A percentile compares a stretch with the other conserved stretches of the same genome.
These are phyloP conservation scores for Diachrysia chrysitis DNA, from an alignment of 2,888 invertebrate species.

Conservation along the genomic window DNA sequence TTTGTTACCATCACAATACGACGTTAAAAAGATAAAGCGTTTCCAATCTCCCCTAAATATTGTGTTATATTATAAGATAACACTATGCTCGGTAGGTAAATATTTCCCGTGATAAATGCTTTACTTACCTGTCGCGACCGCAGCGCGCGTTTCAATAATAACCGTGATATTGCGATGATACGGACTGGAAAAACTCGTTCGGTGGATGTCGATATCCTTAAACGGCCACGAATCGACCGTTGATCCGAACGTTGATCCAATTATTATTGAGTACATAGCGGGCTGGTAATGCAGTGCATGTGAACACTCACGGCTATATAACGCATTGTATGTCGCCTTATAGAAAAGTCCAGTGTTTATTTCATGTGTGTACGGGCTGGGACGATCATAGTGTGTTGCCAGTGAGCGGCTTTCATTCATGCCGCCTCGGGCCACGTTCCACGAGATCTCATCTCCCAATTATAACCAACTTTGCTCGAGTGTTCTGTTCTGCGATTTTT, in stretches of 20 bases:
- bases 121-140: constrained; percentile 87
- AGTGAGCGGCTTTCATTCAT: constrained; percentile 88
- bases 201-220: constrained; percentile 88
- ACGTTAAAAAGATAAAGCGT: constrained; percentile 63
- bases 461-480: constrained; percentile 78
- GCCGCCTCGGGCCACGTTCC: constrained; percentile 87
- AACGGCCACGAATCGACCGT: constrained; percentile 72
- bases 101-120: constrained; percentile 86
- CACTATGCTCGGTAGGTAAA: constrained; percentile 77
- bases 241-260: constrained; percentile 50
- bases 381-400: constrained; percentile 78
- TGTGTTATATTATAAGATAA: constrained; percentile 71
- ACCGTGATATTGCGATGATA: constrained; percentile 89
- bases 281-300: constrained; percentile 3
- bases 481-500: constrained; percentile 80
- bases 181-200: constrained; percentile 89
- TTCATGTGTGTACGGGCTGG: constrained; percentile 66
- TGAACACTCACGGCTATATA: constrained; percentile 14
- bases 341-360: constrained; percentile 60
- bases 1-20: constrained; percentile 31
- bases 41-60: constrained; percentile 74
- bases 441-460: constrained; percentile 88
- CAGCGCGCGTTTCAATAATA: constrained; percentile 87
- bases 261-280: constrained; percentile 65
- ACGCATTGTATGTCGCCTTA: constrained; percentile 65